Evolutionary conservation across 2,888 invertebrate species (phyloP).

Genomic region (Ochlodes sylvanus): DNA sequence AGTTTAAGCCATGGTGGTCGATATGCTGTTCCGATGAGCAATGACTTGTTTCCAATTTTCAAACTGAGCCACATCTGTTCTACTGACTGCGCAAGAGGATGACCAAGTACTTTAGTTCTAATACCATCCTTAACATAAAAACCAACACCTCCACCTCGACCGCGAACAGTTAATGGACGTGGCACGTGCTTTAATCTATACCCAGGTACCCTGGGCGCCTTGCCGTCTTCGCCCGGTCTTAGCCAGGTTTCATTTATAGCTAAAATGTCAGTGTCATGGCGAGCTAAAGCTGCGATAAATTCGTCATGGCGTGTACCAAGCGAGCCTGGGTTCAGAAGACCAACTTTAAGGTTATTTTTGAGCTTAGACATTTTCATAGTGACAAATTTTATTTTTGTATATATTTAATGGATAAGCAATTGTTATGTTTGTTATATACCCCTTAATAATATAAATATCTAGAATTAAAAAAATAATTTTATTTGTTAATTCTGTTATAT

Average conservation of each 20-base stretch:
- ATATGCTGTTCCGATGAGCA: constrained; percentile 34
- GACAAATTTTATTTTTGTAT: too few relatives aligned
- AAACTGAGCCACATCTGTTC: constrained; percentile 41
- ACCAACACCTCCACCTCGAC: constrained; percentile 35
- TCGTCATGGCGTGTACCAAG: constrained; percentile 23
- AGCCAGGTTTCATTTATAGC: constrained; percentile 40
- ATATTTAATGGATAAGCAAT: too few relatives aligned
- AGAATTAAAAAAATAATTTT: too few relatives aligned
- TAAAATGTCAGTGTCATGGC: constrained; percentile 23
- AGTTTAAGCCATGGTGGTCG: too few relatives aligned
- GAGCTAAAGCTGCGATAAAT: constrained; percentile 23
- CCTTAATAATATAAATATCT: too few relatives aligned
- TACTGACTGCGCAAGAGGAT: constrained; percentile 18
- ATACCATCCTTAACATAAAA: constrained; percentile 26
- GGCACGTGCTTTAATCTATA: constrained; percentile 29
- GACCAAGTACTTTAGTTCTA: neutral
- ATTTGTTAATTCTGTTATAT: too few relatives aligned
- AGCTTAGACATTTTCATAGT: neutral
- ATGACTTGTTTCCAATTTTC: constrained; percentile 14
- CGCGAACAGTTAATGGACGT: constrained; percentile 6
- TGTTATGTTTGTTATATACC: too few relatives aligned
- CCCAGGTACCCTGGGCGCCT: constrained; percentile 30
- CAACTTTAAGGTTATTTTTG: constrained; percentile 14
- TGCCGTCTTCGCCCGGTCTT: constrained; percentile 24
- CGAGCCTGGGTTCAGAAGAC: constrained; percentile 29